Percentiles rank a stretch among this genome's conserved stretches.
Conservation (phyloP, 1,140 invertebrate genomes). For the Holotrichia oblita region DNA sequence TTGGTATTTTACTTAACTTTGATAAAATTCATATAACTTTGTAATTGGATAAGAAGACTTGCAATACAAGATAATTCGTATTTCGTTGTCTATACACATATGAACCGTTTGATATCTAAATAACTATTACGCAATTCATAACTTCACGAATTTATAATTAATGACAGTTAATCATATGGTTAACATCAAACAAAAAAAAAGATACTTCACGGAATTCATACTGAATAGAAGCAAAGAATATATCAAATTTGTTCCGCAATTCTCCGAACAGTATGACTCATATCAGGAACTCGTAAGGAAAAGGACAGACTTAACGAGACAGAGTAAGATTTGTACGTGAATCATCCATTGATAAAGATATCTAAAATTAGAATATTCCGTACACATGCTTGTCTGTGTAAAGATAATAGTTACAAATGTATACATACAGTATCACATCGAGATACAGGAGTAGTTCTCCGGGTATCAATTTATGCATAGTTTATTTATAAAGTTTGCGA, state of each 20-base stretch:
- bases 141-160: background rate
- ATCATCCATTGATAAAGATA: slow-evolving; percentile 13
- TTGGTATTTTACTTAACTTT: too few relatives aligned
- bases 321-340: background rate
- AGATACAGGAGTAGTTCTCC: too few relatives aligned
- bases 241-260: too few relatives aligned
- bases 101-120: too few relatives aligned
- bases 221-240: too few relatives aligned
- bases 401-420: slow-evolving; percentile 3
- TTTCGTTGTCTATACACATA: too few relatives aligned
- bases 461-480: background rate
- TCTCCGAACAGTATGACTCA: background rate
- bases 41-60: too few relatives aligned
- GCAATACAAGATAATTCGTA: too few relatives aligned
- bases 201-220: background rate
- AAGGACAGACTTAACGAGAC: background rate
- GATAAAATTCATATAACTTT: too few relatives aligned
- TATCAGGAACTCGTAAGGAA: background rate
- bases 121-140: too few relatives aligned
- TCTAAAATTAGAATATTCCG: slow-evolving; percentile 6
- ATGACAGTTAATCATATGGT: background rate
- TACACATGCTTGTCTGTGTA: background rate
- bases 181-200: background rate
- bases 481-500: slow-evolving; percentile 1
- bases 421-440: too few relatives aligned